Base-by-base conservation (phyloP, 2,797 vertebrate genomes). In the Capromys pilorides region DNA sequence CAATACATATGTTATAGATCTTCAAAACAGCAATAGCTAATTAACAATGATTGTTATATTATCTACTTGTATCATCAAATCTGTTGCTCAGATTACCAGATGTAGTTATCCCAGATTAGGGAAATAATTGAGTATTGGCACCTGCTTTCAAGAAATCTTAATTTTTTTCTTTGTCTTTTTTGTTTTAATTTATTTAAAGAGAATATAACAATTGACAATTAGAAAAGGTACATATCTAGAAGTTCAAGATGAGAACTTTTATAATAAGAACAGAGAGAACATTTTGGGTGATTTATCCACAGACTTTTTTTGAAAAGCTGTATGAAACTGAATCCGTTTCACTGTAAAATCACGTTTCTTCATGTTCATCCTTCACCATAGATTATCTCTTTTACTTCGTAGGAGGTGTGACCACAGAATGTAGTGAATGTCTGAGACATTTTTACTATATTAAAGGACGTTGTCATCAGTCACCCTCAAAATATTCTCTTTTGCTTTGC, bases 271-370 rank as follows among this genome's bases (percentile, higher is more conserved):
- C 36, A 36, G 1, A 13, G 49, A 69, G 85, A 61, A 18, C 86
- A 57, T 93, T 91, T 83, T 90, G 10, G 82, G 11, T 31, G 54
- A 92, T 45, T 61, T 82, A 18, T 62, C n/a, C 45, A 36, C 61
- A 80, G 41, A 57, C 87, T 93, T 91, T 49, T 94, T 5, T 61
- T 87, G 80, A 81, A 93, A 95, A 96, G 6, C 13, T 54, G 0
- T 81, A 18, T 66, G n/a, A 87, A 51, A 86, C 62, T 49, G 9
- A 54, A 92, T 91, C 12, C 80, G 3, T 75, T 79, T 89, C 87
- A 21, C 78, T 96, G 57, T 64, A 73, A 96, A 91, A 86, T 78
- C n/a, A 5, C 81, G 7, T 88, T 21, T n/a, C 84, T 93, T 92
- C 18, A 18, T 93, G n/a, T 69, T 91, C 92, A 54, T 54, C 89